Base-by-base conservation (phyloP, 2,888 invertebrate genomes). In the Artemia sp. region DNA sequence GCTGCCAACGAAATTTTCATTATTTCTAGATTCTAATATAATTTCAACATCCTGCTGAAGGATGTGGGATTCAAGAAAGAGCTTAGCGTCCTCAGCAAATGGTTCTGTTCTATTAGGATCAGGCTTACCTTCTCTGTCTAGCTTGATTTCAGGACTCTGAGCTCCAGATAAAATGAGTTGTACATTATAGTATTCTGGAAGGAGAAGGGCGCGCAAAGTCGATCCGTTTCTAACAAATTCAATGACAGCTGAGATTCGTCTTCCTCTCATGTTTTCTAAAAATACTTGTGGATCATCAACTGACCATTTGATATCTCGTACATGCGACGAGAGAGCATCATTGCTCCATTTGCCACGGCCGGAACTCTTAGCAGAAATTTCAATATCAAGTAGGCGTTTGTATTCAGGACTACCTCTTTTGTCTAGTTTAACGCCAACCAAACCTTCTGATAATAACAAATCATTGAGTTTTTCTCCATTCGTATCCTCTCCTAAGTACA, bases 181-280 rank as follows among this genome's bases (percentile, higher is more conserved):
- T 71, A 97, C 86, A 76, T 93, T 89, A 75, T 92, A 86, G 79
- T 86, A 94, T 72, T 89, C 90, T 1, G 96, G 95, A 70, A 95
- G 79, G 12, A 99, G 81, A 76, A 95, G 90, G 5, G 91, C 89
- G 73, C 96, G 84, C 12, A 96, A 86, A 1, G 97, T 97, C 52
- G 94, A 94, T 0, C 96, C 97, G 80, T 98, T 96, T 70, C 95
- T 85, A 0, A 98, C 96, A 81, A 95, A 93, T 78, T 98, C 98
- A 75, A 98, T 89, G 70, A 98, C 86, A 66, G 95, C 95, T 79
- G 87, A 89, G 6, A 96, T 82, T 0, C 92, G 92, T 77, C 92
- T 89, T 53, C 88, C 87, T 72, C 87, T 87, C 73, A 85, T 85
- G 76, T 90, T 88, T 75, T 94, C 93, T 6, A 96, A 89, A 80